Evolutionary conservation across 2,888 invertebrate genomes (phyloP), one percentile per base, ranked within the genome.

Genomic region (Argyresthia albistria): DNA sequence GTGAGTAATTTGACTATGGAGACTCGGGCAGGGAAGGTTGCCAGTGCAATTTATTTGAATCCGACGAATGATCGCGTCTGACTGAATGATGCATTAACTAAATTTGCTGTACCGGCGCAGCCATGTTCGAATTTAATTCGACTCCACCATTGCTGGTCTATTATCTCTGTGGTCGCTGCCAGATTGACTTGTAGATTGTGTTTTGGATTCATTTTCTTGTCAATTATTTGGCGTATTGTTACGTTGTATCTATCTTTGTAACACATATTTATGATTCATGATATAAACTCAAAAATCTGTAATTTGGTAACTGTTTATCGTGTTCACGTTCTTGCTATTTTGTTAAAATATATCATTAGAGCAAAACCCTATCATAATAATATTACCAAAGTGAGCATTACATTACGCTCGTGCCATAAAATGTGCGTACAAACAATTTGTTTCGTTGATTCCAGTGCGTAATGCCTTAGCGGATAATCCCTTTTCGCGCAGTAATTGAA

Each of bases 1-100:
- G 80, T 81, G 83, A 83, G 80, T 84, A 84, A 84, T 84, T 83
- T 81, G 76, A 80, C 76, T 82, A 76, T 76, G 78, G 78, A 80
- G 77, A 77, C 73, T 76, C 66, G 64, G 69, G 63, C 53, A 14
- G 49, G 14, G 67, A 67, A 69, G 68, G 73, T 66, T 65, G 70
- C 66, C 62, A 58, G 62, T 70, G 73, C 76, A 76, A 77, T 78
- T 78, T 76, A 78, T 79, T 76, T 71, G 71, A 67, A 69, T 72
- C 69, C 69, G 72, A 70, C 69, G 67, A 72, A 72, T 68, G 69
- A 65, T 66, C 58, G 51, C 50, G 54, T 59, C 58, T 58, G 67
- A 69, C 58, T 58, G 67, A 69, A 70, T 70, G 68, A 71, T 72
- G 70, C 67, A 72, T 70, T 65, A 53, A 49, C 53, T 53, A 62